A percentile compares a stretch with the other conserved stretches of the same genome.
Conservation (phyloP, 2,888 invertebrate genomes). For the Thelaira solivaga region DNA sequence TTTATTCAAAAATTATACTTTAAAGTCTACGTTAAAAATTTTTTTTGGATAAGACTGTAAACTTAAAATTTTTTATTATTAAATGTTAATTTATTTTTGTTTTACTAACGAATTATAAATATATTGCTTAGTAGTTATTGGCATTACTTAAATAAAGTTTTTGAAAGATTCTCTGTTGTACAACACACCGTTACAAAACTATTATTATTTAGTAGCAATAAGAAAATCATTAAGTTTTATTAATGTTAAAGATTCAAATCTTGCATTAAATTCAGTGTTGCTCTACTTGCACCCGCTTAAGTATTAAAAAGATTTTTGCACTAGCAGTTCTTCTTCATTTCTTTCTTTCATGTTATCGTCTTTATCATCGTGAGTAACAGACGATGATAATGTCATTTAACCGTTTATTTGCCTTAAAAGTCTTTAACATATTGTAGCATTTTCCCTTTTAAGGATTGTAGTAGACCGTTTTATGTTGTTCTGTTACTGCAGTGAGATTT, state of each 20-base stretch:
- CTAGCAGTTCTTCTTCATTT: neutral
- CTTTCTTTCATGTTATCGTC: neutral
- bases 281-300: slow-evolving; percentile 30
- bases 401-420: slow-evolving; percentile 46
- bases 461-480: slow-evolving; percentile 42
- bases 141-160: no score
- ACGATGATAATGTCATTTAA: slow-evolving; percentile 39
- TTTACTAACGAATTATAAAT: no score
- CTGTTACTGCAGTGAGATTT: neutral
- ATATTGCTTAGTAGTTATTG: no score
- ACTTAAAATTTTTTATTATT: no score
- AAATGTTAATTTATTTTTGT: no score
- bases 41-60: no score
- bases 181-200: no score
- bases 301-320: neutral
- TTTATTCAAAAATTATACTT: no score
- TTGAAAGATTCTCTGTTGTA: no score
- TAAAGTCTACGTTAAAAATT: no score
- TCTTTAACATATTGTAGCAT: slow-evolving; percentile 42
- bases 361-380: neutral
- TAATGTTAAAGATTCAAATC: slow-evolving; percentile 25
- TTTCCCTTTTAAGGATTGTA: slow-evolving; percentile 50
- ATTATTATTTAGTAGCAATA: no score
- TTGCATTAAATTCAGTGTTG: neutral
- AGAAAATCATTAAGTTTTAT: neutral